Conservation (phyloP, 2,113 vertebrate species). For the Meles meles region DNA sequence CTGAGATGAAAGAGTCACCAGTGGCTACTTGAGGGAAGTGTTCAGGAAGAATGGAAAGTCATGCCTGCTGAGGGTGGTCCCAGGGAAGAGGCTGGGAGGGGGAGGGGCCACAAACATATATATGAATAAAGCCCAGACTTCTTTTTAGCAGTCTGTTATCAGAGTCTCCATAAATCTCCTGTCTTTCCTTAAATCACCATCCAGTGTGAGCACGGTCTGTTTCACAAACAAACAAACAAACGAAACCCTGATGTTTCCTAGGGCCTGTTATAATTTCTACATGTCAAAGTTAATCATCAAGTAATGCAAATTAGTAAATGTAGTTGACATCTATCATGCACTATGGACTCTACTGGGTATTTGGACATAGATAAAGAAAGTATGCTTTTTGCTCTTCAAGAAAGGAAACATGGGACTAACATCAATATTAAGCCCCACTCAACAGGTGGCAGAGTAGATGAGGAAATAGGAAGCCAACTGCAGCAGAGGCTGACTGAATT, state of each 20-base stretch:
- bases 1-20: neutral
- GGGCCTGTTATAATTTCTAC: neutral
- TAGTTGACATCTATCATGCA: neutral
- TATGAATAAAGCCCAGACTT: neutral
- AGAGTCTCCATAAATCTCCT: neutral
- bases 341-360: neutral
- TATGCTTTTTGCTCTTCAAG: neutral
- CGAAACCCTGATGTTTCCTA: neutral
- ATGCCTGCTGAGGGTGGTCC: neutral
- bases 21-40: neutral
- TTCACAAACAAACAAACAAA: neutral
- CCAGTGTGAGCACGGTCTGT: neutral
- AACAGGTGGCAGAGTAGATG: too few relatives aligned
- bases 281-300: neutral
- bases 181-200: neutral
- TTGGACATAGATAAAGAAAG: neutral
- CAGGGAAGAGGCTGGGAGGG: accelerated
- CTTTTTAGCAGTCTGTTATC: neutral
- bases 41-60: neutral
- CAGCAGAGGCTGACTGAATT: neutral
- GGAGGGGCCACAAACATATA: neutral
- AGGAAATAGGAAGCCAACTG: neutral
- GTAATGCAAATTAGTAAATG: neutral
- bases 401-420: neutral
- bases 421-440: neutral